Percentiles rank a stretch among this genome's conserved stretches.
phyloP scores from a whole-genome alignment of 1,140 invertebrate species.

The Ladona fulva region DNA sequence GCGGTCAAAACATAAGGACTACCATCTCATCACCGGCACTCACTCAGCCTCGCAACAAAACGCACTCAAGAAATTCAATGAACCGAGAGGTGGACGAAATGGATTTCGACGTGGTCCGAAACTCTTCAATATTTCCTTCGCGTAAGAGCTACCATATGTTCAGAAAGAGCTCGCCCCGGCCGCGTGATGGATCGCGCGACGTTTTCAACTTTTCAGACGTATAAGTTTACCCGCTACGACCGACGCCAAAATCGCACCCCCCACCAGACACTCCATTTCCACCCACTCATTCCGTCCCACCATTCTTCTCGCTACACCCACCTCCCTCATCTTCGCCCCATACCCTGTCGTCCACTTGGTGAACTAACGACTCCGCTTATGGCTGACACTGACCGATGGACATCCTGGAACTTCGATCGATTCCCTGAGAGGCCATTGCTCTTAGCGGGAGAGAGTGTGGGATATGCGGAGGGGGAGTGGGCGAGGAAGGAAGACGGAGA shows the following conservation, averaged over 20 bases:
- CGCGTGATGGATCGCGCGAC: too few species aligned
- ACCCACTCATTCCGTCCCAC: too few species aligned
- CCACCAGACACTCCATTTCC: neutral
- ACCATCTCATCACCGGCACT: too few species aligned
- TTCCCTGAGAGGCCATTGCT: neutral
- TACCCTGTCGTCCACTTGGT: neutral
- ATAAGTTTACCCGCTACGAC: neutral
- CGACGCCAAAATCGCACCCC: neutral
- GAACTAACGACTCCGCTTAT: neutral
- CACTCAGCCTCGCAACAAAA: too few species aligned
- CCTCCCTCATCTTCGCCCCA: neutral
- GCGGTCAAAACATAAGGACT: too few species aligned
- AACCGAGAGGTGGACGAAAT: too few species aligned
- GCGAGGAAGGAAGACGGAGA: neutral
- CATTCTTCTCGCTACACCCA: neutral
- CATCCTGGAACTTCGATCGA: neutral
- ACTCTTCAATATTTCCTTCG: too few species aligned
- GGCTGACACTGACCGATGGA: constrained; percentile 1
- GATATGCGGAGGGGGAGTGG: neutral
- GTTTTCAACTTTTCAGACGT: too few species aligned
- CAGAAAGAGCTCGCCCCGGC: too few species aligned
- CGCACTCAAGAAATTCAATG: too few species aligned
- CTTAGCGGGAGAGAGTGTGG: neutral
- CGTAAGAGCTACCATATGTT: too few species aligned
- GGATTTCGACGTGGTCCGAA: too few species aligned